Evolutionary conservation across 2,888 invertebrate species (phyloP).

Genomic region (Hypolimnas misippus): DNA sequence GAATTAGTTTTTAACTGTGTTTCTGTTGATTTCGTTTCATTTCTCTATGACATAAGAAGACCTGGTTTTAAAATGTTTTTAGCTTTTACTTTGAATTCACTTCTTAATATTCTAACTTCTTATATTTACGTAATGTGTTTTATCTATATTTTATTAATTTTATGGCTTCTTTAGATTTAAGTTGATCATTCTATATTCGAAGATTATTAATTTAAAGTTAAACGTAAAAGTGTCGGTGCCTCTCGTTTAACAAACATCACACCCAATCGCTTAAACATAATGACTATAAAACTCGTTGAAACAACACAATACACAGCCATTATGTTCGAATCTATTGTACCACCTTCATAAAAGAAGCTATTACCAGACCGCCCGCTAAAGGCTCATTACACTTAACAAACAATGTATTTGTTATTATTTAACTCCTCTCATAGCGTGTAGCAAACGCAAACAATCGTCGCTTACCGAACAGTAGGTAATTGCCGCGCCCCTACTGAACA

Average conservation of each 20-base stretch:
- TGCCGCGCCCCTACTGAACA: conserved; percentile 63
- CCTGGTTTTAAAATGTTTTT: neutral
- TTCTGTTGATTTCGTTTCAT: conserved; percentile 23
- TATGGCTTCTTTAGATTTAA: neutral
- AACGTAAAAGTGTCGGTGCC: no score
- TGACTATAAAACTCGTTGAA: conserved; percentile 25
- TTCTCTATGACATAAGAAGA: neutral
- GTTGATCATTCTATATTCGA: no score
- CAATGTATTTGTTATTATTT: conserved; percentile 76
- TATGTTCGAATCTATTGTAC: conserved; percentile 40
- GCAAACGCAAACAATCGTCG: conserved; percentile 66
- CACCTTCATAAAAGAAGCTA: conserved; percentile 50
- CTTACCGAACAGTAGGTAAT: conserved; percentile 69
- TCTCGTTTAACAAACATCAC: conserved; percentile 9
- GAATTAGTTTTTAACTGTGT: conserved; percentile 43
- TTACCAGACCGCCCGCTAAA: conserved; percentile 62
- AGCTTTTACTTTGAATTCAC: neutral
- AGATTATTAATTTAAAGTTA: no score
- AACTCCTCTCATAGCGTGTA: conserved; percentile 55
- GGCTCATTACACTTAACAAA: conserved; percentile 60
- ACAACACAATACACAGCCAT: conserved; percentile 39
- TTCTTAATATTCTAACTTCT: neutral
- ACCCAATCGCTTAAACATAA: conserved; percentile 30
- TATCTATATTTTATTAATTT: no score
- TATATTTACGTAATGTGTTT: no score